phyloP scores from a whole-genome alignment of 2,113 vertebrate genomes.

The Eonycteris spelaea region DNA sequence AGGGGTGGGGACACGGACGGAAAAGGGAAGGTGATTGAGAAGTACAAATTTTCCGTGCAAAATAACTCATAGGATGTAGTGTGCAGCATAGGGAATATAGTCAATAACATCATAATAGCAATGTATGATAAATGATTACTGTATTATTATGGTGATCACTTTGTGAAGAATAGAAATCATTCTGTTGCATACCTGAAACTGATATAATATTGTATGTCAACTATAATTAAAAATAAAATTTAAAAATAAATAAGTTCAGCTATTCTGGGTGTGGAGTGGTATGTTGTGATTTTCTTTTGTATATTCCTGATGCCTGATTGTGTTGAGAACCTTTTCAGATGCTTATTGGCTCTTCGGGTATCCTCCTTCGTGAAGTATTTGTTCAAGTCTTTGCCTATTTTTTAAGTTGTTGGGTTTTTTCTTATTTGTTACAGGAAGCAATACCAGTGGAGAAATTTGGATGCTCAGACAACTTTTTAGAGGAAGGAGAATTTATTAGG shows the following conservation, averaged over 20 bases:
- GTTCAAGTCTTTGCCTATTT: not conserved
- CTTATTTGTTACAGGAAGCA: not conserved
- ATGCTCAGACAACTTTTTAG: too few species aligned
- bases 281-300: not conserved
- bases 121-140: not conserved
- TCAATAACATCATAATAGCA: not conserved
- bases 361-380: not conserved
- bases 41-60: not conserved
- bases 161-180: not conserved
- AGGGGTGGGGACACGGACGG: not conserved
- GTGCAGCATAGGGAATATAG: accelerated
- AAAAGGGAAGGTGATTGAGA: not conserved
- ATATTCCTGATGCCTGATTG: not conserved
- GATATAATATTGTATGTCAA: too few species aligned
- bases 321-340: not conserved
- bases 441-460: not conserved
- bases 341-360: not conserved
- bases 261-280: not conserved
- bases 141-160: not conserved
- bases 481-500: too few species aligned
- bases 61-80: too few species aligned
- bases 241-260: too few species aligned
- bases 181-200: not conserved
- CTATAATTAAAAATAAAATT: too few species aligned
- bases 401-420: not conserved